These are phyloP conservation scores for Coelopa pilipes DNA, from an alignment of 2,888 invertebrate genomes.

Conservation along the genomic window DNA sequence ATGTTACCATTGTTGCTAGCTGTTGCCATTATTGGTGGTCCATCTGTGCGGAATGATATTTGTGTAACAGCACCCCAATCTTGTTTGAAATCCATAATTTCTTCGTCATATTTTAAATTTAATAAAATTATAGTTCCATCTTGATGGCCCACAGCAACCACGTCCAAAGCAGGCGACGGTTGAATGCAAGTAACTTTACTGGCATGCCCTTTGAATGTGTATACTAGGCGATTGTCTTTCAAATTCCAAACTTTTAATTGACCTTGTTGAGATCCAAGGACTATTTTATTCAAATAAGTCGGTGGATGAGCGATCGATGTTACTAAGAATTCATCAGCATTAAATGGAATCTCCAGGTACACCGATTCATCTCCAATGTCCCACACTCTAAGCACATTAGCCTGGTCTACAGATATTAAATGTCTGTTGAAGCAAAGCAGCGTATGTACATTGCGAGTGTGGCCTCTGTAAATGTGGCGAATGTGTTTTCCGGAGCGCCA, in stretches of 20 bases:
- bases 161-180: slow-evolving; percentile 92
- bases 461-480: slow-evolving; percentile 82
- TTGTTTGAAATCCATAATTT: slow-evolving; percentile 85
- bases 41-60: slow-evolving; percentile 89
- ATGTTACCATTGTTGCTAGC: slow-evolving; percentile 86
- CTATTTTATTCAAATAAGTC: slow-evolving; percentile 93
- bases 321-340: slow-evolving; percentile 77
- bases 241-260: slow-evolving; percentile 91
- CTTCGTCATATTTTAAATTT: slow-evolving; percentile 86
- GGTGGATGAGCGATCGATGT: slow-evolving; percentile 89
- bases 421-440: slow-evolving; percentile 88
- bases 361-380: slow-evolving; percentile 80
- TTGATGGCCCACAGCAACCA: slow-evolving; percentile 86
- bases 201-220: slow-evolving; percentile 72
- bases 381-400: slow-evolving; percentile 83
- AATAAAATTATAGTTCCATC: slow-evolving; percentile 87
- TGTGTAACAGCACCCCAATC: slow-evolving; percentile 91
- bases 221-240: slow-evolving; percentile 78
- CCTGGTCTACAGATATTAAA: slow-evolving; percentile 85
- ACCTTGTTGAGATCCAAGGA: slow-evolving; percentile 89
- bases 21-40: slow-evolving; percentile 85
- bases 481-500: slow-evolving; percentile 90
- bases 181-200: slow-evolving; percentile 79
- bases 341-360: slow-evolving; percentile 76
- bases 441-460: slow-evolving; percentile 77